Percentiles rank a stretch among this genome's conserved stretches.
These are phyloP conservation scores for Pristionchus japonicus DNA, from an alignment of 2,888 invertebrate genomes.

Conservation along the genomic window DNA sequence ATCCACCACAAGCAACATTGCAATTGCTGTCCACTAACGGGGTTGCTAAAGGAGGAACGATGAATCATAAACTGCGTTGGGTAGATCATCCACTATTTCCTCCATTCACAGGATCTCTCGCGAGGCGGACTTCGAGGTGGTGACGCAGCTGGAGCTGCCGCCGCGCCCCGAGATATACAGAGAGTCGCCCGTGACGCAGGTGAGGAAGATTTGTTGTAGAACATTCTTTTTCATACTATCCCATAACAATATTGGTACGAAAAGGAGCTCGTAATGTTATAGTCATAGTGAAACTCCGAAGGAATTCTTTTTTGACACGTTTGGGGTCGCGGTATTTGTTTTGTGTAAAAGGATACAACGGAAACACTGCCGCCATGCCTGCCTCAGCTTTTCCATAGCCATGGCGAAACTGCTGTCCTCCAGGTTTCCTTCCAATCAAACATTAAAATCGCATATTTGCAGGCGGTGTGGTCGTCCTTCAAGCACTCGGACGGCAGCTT, in stretches of 20 bases:
- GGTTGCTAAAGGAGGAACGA: too few relatives aligned
- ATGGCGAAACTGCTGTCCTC: too few relatives aligned
- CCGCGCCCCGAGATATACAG: constrained; percentile 83
- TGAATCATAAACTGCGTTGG: too few relatives aligned
- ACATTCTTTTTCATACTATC: too few relatives aligned
- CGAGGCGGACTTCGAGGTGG: constrained; percentile 72
- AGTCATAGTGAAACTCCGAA: neutral
- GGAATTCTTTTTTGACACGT: too few relatives aligned
- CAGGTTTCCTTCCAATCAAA: too few relatives aligned
- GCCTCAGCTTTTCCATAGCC: too few relatives aligned
- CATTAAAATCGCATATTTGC: too few relatives aligned
- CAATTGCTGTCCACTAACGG: too few relatives aligned
- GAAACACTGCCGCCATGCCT: too few relatives aligned
- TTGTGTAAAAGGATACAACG: neutral
- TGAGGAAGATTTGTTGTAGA: neutral
- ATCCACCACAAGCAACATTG: too few relatives aligned
- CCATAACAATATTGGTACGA: neutral
- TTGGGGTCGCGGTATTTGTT: too few relatives aligned
- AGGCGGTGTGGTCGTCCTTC: constrained; percentile 87
- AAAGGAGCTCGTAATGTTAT: neutral
- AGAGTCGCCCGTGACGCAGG: constrained; percentile 81
- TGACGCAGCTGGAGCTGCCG: constrained; percentile 80
- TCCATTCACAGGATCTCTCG: constrained; percentile 53
- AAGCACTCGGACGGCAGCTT: constrained; percentile 88
- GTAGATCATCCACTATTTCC: neutral